A percentile compares a stretch with the other conserved stretches of the same genome.
Evolutionary conservation across 2,797 vertebrate genomes (phyloP).

Genomic region (Clamator glandarius): DNA sequence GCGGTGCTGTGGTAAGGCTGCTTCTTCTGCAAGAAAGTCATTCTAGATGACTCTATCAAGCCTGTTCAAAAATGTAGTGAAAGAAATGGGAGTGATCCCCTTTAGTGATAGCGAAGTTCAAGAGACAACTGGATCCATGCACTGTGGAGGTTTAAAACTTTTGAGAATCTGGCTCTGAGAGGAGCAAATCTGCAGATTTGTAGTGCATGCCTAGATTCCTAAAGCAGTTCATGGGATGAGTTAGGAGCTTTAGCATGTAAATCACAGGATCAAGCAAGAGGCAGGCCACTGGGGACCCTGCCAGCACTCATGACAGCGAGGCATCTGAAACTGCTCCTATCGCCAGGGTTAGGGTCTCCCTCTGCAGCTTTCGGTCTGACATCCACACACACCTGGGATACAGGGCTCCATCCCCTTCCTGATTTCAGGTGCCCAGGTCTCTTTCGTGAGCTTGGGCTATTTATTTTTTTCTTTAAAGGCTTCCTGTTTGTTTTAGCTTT

Average conservation of each 20-base stretch:
- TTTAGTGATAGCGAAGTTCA: neutral
- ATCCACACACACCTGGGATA: fast-evolving
- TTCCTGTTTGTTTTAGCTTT: neutral
- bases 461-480: neutral
- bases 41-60: neutral
- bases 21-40: neutral
- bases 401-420: neutral
- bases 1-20: neutral
- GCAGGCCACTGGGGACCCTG: neutral
- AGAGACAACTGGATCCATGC: neutral
- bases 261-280: neutral
- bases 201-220: neutral
- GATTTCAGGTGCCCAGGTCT: neutral
- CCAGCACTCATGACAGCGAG: neutral
- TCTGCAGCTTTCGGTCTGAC: neutral
- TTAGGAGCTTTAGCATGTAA: neutral
- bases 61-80: neutral
- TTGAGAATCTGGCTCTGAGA: neutral
- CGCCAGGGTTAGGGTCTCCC: neutral
- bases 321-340: neutral
- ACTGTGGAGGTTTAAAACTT: neutral
- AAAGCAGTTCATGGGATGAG: neutral
- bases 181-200: neutral
- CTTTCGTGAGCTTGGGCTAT: neutral
- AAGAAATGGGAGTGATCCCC: neutral